Conservation (phyloP, 2,888 invertebrate genomes). For the Brenthis ino region DNA sequence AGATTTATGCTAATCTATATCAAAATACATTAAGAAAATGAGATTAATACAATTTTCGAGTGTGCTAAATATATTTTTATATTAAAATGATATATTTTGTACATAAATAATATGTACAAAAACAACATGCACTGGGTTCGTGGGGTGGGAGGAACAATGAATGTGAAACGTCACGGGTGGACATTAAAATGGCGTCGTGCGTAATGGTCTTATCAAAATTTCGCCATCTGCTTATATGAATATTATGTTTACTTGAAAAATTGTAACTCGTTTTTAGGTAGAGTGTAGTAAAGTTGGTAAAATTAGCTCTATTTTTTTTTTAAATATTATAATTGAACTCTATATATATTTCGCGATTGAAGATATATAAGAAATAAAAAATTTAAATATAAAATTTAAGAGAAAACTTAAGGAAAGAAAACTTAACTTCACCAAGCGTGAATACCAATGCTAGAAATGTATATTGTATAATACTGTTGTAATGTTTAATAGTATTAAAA, state of each 20-base stretch:
- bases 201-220: constrained; percentile 40
- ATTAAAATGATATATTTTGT: no score
- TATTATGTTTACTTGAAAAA: background rate
- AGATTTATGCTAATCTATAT: no score
- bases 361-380: background rate
- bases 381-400: background rate
- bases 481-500: no score
- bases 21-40: no score
- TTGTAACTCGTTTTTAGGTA: no score
- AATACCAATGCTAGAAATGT: background rate
- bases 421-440: no score
- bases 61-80: no score
- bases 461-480: background rate
- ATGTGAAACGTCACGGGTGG: constrained; percentile 51
- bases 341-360: no score
- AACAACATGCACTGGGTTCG: constrained; percentile 28
- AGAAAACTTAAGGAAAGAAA: no score
- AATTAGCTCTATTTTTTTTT: no score
- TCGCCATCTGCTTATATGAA: constrained; percentile 30
- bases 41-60: no score
- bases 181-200: constrained; percentile 62
- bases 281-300: background rate
- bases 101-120: constrained; percentile 26
- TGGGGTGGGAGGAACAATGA: constrained; percentile 34
- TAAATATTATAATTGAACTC: no score